Base-by-base conservation (phyloP, 2,113 vertebrate genomes). In the Danionella cerebrum region DNA sequence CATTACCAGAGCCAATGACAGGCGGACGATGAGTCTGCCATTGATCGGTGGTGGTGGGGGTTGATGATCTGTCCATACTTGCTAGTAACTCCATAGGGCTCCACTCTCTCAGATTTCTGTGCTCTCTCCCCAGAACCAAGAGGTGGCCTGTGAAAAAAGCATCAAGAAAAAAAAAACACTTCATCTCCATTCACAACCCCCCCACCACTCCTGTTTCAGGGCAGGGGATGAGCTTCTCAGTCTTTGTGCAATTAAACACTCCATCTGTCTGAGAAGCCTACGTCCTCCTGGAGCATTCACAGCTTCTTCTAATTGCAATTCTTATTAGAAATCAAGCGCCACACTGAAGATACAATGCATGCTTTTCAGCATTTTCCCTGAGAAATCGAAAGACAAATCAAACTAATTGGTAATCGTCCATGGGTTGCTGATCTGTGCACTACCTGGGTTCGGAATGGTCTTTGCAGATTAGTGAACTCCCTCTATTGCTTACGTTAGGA, bases 261-360 rank as follows among this genome's bases (percentile, higher is more conserved):
- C 89, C 88, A 89, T 92, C 90, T 91, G 90, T 90, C 85, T 90
- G 79, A 64, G 74, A 78, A 79, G 67, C 53, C 70, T 69, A 72
- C 62, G 75, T 74, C 67, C 75, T 79, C 71, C 60, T 72, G 69
- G 74, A 67, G 67, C 68, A 78, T 78, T 82, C 76, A 69, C 76
- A 83, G 72, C 73, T 76, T 80, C 78, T 76, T 79, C 76, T 80
- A 79, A 82, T 83, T 82, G 72, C 78, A 78, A 70, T 79, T 75
- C 70, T 71, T 81, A 70, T 71, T 75, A 77, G 45, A 74, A 74
- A 77, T 74, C 60, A 72, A 70, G 66, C 57, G 42, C 63, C 68
- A 65, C 72, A 69, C 64, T 53, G 67, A 67, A 65, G 29, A 71
- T 62, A 72, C 73, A 78, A 73, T 78, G 66, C 65, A 71, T 52